Evolutionary conservation across 2,113 vertebrate species (phyloP).

Genomic region (Raja brachyura): DNA sequence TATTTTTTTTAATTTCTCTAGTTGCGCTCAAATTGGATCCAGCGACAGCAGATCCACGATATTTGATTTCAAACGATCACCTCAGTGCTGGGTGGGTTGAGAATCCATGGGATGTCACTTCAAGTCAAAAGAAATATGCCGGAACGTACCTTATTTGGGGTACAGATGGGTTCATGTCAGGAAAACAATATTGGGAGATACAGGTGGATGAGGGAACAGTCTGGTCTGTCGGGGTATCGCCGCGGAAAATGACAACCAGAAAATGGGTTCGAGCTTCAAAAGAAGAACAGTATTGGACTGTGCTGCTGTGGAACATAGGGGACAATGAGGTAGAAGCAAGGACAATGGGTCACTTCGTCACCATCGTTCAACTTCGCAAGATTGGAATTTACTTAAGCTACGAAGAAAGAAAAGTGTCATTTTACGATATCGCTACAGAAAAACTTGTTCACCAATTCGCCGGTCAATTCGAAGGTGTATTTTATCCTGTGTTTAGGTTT

Average conservation of each 20-base stretch:
- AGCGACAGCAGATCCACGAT: background rate
- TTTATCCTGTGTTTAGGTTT: slow-evolving; percentile 23
- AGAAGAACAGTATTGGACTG: background rate
- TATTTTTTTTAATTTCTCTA: background rate
- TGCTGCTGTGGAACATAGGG: background rate
- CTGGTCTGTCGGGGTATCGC: background rate
- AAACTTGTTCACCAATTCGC: background rate
- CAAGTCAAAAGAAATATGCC: background rate
- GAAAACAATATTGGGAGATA: slow-evolving; percentile 12
- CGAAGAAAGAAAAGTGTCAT: background rate
- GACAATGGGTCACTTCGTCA: background rate
- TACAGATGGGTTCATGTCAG: background rate
- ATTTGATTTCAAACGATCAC: background rate
- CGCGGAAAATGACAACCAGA: no score
- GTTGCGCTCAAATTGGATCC: background rate
- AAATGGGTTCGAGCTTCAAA: background rate
- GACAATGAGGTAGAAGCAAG: background rate
- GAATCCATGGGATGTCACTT: background rate
- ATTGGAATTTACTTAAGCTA: background rate
- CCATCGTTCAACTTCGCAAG: background rate
- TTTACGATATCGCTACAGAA: background rate
- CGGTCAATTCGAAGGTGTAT: background rate
- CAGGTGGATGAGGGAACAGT: background rate
- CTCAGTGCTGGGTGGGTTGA: background rate
- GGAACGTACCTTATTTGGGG: background rate